Evolutionary conservation across 92 coral and sea anemone genomes (phyloP), one percentile per base, ranked within the genome.

Genomic region (Phenganax stokvisi): DNA sequence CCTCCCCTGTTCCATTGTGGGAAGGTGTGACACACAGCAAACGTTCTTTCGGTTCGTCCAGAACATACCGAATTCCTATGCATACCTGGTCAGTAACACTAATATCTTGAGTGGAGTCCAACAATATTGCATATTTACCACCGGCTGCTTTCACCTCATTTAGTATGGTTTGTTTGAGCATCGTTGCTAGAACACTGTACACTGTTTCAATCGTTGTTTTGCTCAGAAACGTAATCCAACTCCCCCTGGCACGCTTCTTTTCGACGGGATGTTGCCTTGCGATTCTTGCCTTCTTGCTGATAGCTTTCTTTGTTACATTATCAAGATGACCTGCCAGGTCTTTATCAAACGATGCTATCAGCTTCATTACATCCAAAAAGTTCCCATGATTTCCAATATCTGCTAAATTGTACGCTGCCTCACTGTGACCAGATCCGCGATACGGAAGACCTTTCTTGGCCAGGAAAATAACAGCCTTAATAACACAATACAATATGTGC

Each of bases 141-240:
- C 65, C 65, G 25, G 65, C 65, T 12, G 15, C 75, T 71, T 71
- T 71, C 9, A 71, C 75, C 51, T 71, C 75, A 70, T 71, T 71
- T 71, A 71, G 75, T 71, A 71, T 44, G 56, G 75, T 44, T 71
- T 71, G 56, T 71, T 30, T 44, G 75, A 71, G 75, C 75, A 71
- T 71, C 12, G 57, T 71, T 47, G 75, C 75, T 12, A 71, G 15
- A 12, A 59, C 65, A 59, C 16, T 59, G 65, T 59, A 59, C 16
- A 70, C 75, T 70, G 75, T 70, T 37, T 70, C 75, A 51, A 70
- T 70, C n/a, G 75, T 70, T 37, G 75, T 70, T 70, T 70, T 70
- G 51, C 75, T 70, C 12, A 70, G 75, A 70, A 70, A 70, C 75
- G 75, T 70, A 31, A 12, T 16, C 51, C 75, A 55, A 31, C 17